phyloP scores from a whole-genome alignment of 2,888 invertebrate species.

The Norana najaformis region DNA sequence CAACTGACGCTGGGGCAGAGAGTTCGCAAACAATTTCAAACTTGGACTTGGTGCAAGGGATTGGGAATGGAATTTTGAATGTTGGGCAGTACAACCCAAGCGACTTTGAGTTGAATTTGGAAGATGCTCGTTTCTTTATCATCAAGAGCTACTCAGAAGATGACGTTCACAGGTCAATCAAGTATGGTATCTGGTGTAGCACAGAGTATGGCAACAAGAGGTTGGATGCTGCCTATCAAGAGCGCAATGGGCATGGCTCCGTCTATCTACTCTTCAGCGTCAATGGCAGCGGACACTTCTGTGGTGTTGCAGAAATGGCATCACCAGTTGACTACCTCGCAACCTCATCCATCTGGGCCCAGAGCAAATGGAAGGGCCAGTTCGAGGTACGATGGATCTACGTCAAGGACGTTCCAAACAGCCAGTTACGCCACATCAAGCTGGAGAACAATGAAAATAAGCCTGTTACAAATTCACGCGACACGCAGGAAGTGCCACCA shows the following conservation, averaged over 20 bases:
- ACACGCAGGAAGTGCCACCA: constrained; percentile 94
- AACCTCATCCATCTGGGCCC: constrained; percentile 93
- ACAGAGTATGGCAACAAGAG: constrained; percentile 95
- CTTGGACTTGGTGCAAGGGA: constrained; percentile 1
- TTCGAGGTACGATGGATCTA: constrained; percentile 98
- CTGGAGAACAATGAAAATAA: constrained; percentile 98
- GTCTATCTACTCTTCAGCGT: constrained; percentile 92
- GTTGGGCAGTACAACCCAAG: constrained; percentile 83
- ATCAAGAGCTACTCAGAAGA: constrained; percentile 98
- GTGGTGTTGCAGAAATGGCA: constrained; percentile 98
- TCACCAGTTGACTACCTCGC: constrained; percentile 90
- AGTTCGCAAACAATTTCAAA: constrained; percentile 15
- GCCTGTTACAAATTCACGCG: constrained; percentile 94
- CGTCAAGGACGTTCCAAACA: constrained; percentile 74
- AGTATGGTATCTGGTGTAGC: constrained; percentile 98
- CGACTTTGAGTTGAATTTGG: constrained; percentile 83
- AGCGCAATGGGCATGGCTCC: constrained; percentile 76
- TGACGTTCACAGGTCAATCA: constrained; percentile 95
- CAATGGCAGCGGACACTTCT: constrained; percentile 96
- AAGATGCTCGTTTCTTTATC: constrained; percentile 88
- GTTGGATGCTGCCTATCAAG: constrained; percentile 84
- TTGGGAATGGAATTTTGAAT: background rate
- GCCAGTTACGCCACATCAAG: constrained; percentile 87
- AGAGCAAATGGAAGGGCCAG: constrained; percentile 98
- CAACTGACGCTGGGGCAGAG: background rate